Base-by-base conservation (phyloP, 2,888 invertebrate genomes). In the Julus scanicus region DNA sequence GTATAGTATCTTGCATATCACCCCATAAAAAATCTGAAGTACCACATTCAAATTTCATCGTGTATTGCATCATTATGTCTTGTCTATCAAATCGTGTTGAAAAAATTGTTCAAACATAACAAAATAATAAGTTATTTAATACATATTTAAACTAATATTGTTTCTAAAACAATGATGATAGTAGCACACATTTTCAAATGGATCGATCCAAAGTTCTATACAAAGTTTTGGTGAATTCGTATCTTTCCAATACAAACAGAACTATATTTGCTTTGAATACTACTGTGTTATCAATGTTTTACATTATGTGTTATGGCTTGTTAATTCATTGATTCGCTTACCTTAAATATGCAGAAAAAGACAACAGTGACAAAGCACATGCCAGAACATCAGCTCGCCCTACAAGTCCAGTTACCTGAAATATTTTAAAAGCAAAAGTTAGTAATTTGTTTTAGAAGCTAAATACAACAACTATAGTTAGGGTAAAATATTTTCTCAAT, bases 321-420 rank as follows among this genome's bases (percentile, higher is more conserved):
- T n/a, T n/a, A n/a, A n/a, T n/a, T n/a, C n/a, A n/a, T 29, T 8
- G n/a, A 20, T 80, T 80, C 13, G 29, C 87, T 86, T 86, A 88
- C 88, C 86, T 88, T 57, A 71, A 48, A n/a, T 88, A 86, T 17
- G 63, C 40, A 6, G 88, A 86, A 37, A 89, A 88, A 6, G 89
- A 89, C 53, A 89, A 29, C 5, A 88, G 53, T 20, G 80, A 89
- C 29, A 89, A 88, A 2, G 83, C 85, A 40, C 89, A 89, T 20
- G 89, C 88, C 63, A 89, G 71, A 17, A 89, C 88, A 49, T 89
- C 89, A 44, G 89, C 88, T 48, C 89, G n/a, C 11, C 89, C 89
- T 15, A 89, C 89, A 63, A 89, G 85, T 84, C 89, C 89, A 37
- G 88, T 48, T 39, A 89, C 89, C 88, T 89, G 71, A 17, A 71